Conservation (phyloP, 1,140 invertebrate species). For the Delia radicum region DNA sequence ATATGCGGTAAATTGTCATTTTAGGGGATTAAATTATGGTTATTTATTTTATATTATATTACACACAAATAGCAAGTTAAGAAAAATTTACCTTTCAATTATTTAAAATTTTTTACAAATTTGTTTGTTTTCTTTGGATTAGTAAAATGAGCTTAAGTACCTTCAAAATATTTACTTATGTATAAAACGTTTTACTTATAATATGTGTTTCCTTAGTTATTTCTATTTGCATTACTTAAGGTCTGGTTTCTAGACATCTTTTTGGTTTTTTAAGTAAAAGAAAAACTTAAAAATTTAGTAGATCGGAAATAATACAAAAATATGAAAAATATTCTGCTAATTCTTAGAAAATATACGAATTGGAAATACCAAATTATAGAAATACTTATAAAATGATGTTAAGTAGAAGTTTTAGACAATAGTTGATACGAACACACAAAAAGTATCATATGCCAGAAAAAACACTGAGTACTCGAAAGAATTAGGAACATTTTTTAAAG, state of each 20-base stretch:
- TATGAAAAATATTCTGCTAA: not conserved
- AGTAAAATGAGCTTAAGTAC: not conserved
- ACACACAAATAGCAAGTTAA: not conserved
- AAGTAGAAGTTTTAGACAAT: too few species aligned
- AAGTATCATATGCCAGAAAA: too few species aligned
- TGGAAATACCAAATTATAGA: not conserved
- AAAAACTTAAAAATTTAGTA: not conserved
- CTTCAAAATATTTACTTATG: not conserved
- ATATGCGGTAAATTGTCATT: not conserved
- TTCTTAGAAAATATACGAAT: not conserved
- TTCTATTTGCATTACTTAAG: not conserved
- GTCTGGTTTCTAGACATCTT: not conserved
- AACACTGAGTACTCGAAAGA: too few species aligned
- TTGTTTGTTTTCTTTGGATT: not conserved
- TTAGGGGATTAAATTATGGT: not conserved
- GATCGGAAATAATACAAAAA: not conserved
- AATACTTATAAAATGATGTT: too few species aligned
- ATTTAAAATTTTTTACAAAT: not conserved
- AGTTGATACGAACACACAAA: too few species aligned
- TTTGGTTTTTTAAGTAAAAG: not conserved
- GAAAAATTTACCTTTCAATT: not conserved
- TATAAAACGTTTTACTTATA: not conserved
- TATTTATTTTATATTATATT: not conserved
- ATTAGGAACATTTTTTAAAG: too few species aligned
- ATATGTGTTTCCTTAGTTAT: not conserved